A percentile compares a stretch with the other conserved stretches of the same genome.
phyloP scores from a whole-genome alignment of 2,113 vertebrate species.

The Pheucticus melanocephalus region DNA sequence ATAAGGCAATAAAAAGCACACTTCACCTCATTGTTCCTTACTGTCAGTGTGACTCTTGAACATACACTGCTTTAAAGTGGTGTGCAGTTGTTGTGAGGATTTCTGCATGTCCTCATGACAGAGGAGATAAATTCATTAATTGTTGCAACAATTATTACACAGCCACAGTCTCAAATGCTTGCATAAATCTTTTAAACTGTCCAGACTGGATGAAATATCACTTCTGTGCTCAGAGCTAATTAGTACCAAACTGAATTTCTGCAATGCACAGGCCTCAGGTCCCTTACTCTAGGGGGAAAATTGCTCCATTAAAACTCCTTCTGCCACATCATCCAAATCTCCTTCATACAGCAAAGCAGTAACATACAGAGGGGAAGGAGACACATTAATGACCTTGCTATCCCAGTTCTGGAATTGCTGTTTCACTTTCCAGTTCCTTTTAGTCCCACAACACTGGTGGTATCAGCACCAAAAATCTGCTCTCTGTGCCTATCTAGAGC shows the following conservation, averaged over 20 bases:
- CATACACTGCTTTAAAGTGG: neutral
- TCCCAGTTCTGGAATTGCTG: neutral
- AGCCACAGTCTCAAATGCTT: neutral
- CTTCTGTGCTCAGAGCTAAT: neutral
- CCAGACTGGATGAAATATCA: neutral
- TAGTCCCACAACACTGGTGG: neutral
- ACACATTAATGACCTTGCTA: neutral
- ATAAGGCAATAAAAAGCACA: neutral
- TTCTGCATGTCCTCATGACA: neutral
- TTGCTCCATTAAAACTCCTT: neutral
- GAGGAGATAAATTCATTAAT: neutral
- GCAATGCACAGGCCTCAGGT: neutral
- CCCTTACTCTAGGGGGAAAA: neutral
- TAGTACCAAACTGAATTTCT: neutral
- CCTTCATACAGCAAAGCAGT: neutral
- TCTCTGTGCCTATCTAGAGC: neutral
- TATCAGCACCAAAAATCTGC: neutral
- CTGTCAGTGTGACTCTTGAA: neutral
- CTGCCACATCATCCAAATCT: neutral
- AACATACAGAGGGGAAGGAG: neutral
- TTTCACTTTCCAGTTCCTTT: neutral
- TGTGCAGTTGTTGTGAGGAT: neutral
- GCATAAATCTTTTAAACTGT: neutral
- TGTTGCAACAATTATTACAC: neutral
- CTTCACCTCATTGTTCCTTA: neutral